phyloP scores from a whole-genome alignment of 1,140 invertebrate species.

The Solenopsis invicta region DNA sequence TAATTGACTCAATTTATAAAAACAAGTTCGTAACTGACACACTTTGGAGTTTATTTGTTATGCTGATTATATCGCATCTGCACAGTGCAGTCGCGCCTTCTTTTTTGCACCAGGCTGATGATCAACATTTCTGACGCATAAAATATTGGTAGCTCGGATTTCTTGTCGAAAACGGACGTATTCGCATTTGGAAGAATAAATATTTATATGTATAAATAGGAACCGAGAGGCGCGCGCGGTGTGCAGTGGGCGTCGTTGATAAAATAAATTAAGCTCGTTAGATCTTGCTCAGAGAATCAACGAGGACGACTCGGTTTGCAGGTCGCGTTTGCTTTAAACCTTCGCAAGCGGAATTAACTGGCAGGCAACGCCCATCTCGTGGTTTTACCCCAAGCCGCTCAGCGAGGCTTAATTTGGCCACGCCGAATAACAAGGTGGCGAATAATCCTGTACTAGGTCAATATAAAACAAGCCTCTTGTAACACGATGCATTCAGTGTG shows the following conservation, averaged over 20 bases:
- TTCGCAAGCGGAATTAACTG: slow-evolving; percentile 62
- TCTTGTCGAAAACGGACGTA: slow-evolving; percentile 34
- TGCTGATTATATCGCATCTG: neutral
- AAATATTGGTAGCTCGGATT: neutral
- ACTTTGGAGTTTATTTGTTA: neutral
- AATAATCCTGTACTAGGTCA: slow-evolving; percentile 54
- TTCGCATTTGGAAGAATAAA: slow-evolving; percentile 27
- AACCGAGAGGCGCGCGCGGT: neutral
- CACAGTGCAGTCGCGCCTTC: neutral
- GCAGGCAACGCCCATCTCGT: slow-evolving; percentile 55
- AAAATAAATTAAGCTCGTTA: slow-evolving; percentile 65
- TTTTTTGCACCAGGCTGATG: neutral
- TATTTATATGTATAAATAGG: slow-evolving; percentile 51
- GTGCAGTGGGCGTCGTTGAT: slow-evolving; percentile 31
- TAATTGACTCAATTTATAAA: neutral
- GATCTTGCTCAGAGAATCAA: slow-evolving; percentile 61
- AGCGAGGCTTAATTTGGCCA: slow-evolving; percentile 60
- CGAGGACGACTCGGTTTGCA: slow-evolving; percentile 61
- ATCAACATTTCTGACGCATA: neutral
- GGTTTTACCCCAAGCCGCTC: slow-evolving; percentile 57
- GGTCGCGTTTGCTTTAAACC: slow-evolving; percentile 65
- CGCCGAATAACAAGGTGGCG: slow-evolving; percentile 62
- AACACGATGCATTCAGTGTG: slow-evolving; percentile 3
- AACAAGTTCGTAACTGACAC: neutral
- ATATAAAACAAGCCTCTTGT: slow-evolving; percentile 51